Base-by-base conservation (phyloP, 2,113 vertebrate species). In the Pseudonaja textilis region DNA sequence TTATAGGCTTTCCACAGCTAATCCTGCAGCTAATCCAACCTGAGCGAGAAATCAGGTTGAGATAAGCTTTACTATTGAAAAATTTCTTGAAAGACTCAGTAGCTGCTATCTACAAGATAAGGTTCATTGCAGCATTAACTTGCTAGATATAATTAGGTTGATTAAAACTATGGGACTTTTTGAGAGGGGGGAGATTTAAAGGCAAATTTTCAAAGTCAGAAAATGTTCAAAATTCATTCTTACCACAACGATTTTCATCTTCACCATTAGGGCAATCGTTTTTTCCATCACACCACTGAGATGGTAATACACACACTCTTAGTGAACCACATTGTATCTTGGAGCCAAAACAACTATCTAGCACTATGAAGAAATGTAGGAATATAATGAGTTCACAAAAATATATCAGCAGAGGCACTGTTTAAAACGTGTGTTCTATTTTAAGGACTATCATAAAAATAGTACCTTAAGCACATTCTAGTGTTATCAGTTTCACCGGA, bases 181-280 rank as follows among this genome's bases (percentile, higher is more conserved):
- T 18, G 85, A 7, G 23, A 7, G 42, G 29, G 55, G 69, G 14
- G 6, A 91, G 47, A 55, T 56, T 42, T 14, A 85, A 5, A 81
- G 42, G 18, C 47, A 50, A 39, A 34, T 47, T 34, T 91, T 34
- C 42, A 5, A 39, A 25, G 85, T 4, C 29, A 61, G 12, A 87
- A 92, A 52, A 85, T 7, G 1, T 88, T 88, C 1, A 47, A 12
- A 45, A 25, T 56, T 22, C 23, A 89, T n/a, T 96, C 97, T 97
- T 95, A 98, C 98, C 98, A 29, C 97, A 98, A 0, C 86, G 97
- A 12, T 89, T 97, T 96, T 98, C 98, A 4, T 98, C 98, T 93
- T 98, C 98, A 1, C 97, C 97, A 0, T 94, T 81, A 85, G 98
- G 97, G 64, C 97, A 98, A 69, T 98, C 56, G 0, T 18, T 61